Evolutionary conservation across 2,113 vertebrate genomes (phyloP).

Genomic region (Aleadryas rufinucha): DNA sequence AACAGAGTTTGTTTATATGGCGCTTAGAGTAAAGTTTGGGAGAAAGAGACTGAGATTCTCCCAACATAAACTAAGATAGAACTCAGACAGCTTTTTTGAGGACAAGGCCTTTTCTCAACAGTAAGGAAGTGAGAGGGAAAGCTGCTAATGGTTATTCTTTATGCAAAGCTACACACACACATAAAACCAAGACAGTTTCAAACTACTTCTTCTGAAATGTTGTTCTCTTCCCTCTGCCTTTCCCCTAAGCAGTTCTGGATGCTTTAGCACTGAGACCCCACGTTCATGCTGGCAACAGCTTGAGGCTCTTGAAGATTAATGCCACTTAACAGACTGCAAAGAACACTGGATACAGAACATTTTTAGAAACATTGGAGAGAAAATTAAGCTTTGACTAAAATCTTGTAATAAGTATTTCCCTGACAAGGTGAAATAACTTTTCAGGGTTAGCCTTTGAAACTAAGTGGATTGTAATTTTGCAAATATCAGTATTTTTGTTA

Average conservation of each 20-base stretch:
- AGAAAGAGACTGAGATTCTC: not conserved
- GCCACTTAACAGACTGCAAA: not conserved
- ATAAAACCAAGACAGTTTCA: not conserved
- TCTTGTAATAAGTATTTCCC: not conserved
- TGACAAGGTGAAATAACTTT: not conserved
- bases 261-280: not conserved
- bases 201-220: not conserved
- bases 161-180: not conserved
- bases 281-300: not conserved
- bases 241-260: not conserved
- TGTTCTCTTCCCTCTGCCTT: not conserved
- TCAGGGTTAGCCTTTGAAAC: not conserved
- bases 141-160: not conserved
- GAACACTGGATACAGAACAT: not conserved
- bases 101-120: not conserved
- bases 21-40: not conserved
- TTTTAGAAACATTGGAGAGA: not conserved
- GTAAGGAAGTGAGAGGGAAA: not conserved
- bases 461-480: not conserved
- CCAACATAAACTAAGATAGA: not conserved
- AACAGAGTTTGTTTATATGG: not conserved
- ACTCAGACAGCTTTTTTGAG: not conserved
- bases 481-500: not conserved
- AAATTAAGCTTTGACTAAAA: not conserved
- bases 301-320: not conserved